Percentiles rank a stretch among this genome's conserved stretches.
Evolutionary conservation across 2,888 invertebrate species (phyloP).

Genomic region (Pycnomerus fuliginosus): DNA sequence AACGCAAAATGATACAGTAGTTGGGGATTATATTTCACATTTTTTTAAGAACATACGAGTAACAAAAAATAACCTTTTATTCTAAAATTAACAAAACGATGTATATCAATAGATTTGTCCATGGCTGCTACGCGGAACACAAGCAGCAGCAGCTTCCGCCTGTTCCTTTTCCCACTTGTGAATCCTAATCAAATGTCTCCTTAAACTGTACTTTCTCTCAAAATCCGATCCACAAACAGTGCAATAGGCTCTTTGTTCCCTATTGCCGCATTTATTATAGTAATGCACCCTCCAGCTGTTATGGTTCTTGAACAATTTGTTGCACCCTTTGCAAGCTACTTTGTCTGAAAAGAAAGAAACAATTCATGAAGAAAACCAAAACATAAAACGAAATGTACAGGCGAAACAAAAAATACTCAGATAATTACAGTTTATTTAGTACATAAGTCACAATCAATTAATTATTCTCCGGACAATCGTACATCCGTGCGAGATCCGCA

Average conservation of each 20-base stretch:
- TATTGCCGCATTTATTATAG: conserved; percentile 22
- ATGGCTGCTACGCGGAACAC: too few species aligned
- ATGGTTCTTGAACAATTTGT: conserved; percentile 21
- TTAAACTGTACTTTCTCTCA: conserved; percentile 31
- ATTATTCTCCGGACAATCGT: neutral
- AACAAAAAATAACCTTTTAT: too few species aligned
- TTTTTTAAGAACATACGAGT: too few species aligned
- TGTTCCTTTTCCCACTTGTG: conserved; percentile 10
- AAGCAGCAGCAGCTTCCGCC: too few species aligned
- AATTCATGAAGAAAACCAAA: conserved; percentile 1
- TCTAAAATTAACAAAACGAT: too few species aligned
- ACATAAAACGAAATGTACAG: conserved; percentile 4
- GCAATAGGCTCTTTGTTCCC: conserved; percentile 13
- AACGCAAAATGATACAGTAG: too few species aligned
- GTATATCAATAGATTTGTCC: too few species aligned
- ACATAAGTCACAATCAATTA: too few species aligned
- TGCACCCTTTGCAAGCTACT: conserved; percentile 16
- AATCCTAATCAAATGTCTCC: conserved; percentile 24
- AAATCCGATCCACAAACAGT: conserved; percentile 31
- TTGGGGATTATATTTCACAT: too few species aligned
- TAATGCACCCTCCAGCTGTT: conserved; percentile 22
- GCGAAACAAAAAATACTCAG: neutral
- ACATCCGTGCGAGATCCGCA: too few species aligned
- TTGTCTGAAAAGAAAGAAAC: conserved; percentile 9
- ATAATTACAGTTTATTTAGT: too few species aligned